Conservation (phyloP, 53 echinoderm and acorn worm species). For the Stichopus horrens region DNA sequence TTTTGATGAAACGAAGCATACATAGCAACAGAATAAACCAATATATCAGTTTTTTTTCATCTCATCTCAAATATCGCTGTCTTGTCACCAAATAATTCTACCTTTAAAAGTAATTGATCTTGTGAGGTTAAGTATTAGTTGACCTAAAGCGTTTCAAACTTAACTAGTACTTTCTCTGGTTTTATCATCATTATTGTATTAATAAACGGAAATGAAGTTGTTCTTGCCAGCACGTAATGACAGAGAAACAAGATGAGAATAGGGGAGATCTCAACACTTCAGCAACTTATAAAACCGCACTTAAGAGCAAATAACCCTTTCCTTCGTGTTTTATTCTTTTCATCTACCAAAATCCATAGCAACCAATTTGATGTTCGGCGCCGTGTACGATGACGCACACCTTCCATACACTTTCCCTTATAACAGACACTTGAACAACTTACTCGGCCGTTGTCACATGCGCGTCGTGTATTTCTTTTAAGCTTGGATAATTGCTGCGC, state of each 20-base stretch:
- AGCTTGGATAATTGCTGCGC: not conserved
- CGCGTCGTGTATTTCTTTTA: not conserved
- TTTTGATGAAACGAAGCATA: not conserved
- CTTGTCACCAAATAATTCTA: not conserved
- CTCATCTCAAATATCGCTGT: not conserved
- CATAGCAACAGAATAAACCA: not conserved
- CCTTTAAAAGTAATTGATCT: not conserved
- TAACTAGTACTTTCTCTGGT: not conserved
- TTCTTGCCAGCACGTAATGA: not conserved
- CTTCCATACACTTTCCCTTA: not conserved
- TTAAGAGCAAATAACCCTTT: not conserved
- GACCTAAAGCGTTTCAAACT: not conserved
- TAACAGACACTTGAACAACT: not conserved
- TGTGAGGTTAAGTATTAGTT: constrained; percentile 7
- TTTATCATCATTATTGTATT: constrained; percentile 2
- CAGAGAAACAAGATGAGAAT: not conserved
- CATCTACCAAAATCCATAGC: not conserved
- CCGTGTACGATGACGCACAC: not conserved
- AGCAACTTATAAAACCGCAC: not conserved
- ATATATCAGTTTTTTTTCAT: no score
- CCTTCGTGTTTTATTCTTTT: not conserved
- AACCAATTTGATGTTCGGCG: not conserved
- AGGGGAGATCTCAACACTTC: not conserved
- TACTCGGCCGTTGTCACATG: not conserved
- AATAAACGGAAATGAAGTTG: not conserved